Evolutionary conservation across 2,797 vertebrate species (phyloP), one percentile per base, ranked within the genome.

Genomic region (Sebastolobus alascanus): DNA sequence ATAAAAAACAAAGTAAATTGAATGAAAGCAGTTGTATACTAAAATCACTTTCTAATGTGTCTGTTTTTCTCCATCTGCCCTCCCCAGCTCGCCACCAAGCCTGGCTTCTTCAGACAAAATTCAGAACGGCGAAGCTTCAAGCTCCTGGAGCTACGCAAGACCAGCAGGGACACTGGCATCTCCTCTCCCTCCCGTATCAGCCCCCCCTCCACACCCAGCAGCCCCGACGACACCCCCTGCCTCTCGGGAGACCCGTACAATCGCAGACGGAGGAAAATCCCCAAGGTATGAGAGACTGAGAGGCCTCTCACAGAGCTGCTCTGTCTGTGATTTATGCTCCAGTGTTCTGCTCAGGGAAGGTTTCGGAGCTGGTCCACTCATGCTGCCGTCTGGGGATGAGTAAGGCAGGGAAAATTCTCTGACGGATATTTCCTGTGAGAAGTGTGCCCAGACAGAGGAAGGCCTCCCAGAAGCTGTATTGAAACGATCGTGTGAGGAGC

Each of bases 141-240:
- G 76, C 94, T 98, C 27, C 90, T 97, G 50, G 98, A 99, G 7
- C 93, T 98, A 10, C 94, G 98, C 73, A 99, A 97, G 93, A 95
- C 95, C 72, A 95, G 93, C 93, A 96, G 96, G 71, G 98, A 99
- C 56, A 96, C 96, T 2, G 94, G 97, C 6, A 92, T 96, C 33
- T 91, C 88, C 2, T 97, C 97, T 3, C 97, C 98, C 4, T 97
- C 96, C 76, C 97, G 95, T 54, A 93, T 96, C 93, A 99, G 98
- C 82, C 98, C 98, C 25, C 98, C 98, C 1, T 99, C 98, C 1
- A 99, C 98, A 0, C 98, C 98, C 75, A 99, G 98, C 95, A 99
- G 98, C 86, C 98, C 98, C 0, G 98, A 99, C 1, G 98, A 99
- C 91, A 98, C 97, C 38, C 97, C 97, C 67, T 97, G 97, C 91